Evolutionary conservation across 2,113 vertebrate genomes (phyloP).

Genomic region (Tachuris rubrigastra): DNA sequence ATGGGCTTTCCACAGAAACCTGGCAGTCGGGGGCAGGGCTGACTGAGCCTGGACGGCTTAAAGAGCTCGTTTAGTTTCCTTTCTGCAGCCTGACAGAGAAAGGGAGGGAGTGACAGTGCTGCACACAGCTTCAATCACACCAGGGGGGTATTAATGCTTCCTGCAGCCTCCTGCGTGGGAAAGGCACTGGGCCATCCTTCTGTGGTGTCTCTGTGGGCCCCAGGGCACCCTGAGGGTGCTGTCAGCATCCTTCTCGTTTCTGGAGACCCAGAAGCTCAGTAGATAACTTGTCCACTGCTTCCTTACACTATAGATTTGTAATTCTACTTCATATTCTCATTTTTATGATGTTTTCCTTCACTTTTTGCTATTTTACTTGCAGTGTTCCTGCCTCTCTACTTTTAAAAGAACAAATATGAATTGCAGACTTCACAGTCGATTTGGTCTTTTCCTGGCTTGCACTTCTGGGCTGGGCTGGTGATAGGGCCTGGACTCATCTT

Average conservation of each 20-base stretch:
- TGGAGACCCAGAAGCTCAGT: background rate
- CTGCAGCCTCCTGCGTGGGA: background rate
- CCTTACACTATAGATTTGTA: background rate
- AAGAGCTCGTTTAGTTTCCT: constrained; percentile 8
- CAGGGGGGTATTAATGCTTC: background rate
- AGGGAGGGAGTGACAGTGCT: background rate
- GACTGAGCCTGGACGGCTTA: background rate
- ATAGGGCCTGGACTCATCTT: background rate
- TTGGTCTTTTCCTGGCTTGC: background rate
- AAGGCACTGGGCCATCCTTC: background rate
- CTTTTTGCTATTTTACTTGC: background rate
- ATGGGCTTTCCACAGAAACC: constrained; percentile 37
- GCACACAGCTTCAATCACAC: background rate
- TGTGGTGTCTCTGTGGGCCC: background rate
- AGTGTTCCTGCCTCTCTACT: background rate
- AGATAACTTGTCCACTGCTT: background rate
- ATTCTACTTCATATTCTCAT: background rate
- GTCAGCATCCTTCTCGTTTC: background rate
- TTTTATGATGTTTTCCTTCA: background rate
- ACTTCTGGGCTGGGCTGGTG: background rate
- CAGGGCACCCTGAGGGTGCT: background rate
- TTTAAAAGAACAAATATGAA: background rate
- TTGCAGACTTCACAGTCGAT: background rate
- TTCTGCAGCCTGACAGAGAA: background rate
- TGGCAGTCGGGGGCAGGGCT: background rate